Conservation (phyloP, 2,888 invertebrate genomes). For the Hylaea fasciaria region DNA sequence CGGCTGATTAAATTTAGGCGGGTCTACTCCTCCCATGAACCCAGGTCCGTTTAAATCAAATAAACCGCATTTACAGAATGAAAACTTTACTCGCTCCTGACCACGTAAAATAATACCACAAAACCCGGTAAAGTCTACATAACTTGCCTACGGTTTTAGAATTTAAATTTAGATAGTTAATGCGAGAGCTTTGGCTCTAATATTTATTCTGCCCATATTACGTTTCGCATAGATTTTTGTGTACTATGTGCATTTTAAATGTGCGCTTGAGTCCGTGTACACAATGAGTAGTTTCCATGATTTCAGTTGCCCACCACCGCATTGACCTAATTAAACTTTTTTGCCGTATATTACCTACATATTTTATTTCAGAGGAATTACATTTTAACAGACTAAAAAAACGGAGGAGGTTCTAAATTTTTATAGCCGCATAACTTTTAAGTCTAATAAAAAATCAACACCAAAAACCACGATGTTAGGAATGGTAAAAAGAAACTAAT, state of each 20-base stretch:
- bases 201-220: constrained; percentile 46
- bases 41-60: constrained; percentile 57
- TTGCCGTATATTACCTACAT: not conserved
- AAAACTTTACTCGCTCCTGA: constrained; percentile 61
- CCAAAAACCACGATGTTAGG: no score
- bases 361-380: not conserved
- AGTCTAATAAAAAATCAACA: no score
- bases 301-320: constrained; percentile 11
- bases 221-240: constrained; percentile 37
- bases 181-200: constrained; percentile 46
- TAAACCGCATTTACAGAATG: constrained; percentile 63
- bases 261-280: constrained; percentile 10
- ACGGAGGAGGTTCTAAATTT: no score
- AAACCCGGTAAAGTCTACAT: constrained; percentile 57
- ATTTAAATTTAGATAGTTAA: constrained; percentile 58
- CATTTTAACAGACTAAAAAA: no score
- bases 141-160: constrained; percentile 58
- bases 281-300: constrained; percentile 10
- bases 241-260: constrained; percentile 42
- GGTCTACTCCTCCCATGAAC: constrained; percentile 44
- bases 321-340: constrained; percentile 20
- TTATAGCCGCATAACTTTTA: no score
- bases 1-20: constrained; percentile 56
- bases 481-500: no score
- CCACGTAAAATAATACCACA: constrained; percentile 65